A percentile compares a stretch with the other conserved stretches of the same genome.
Evolutionary conservation across 92 coral and sea anemone species (phyloP).

Genomic region (Epizoanthus ramosus): DNA sequence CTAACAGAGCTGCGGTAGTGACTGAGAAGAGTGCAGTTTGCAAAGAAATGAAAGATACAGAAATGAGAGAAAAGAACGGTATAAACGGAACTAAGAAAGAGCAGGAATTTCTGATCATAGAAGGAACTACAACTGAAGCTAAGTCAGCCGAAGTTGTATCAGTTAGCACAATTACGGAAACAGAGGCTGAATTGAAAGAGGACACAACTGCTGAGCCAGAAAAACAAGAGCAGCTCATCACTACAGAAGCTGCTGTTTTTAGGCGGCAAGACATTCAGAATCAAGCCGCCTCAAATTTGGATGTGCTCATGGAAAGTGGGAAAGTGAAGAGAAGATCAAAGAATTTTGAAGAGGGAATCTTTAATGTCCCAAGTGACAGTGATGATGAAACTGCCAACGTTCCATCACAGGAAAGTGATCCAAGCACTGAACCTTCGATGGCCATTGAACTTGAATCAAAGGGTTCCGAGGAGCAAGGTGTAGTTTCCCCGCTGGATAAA

Average conservation of each 20-base stretch:
- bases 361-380: conserved; percentile 57
- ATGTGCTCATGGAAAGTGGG: conserved; percentile 71
- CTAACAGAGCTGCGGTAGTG: neutral
- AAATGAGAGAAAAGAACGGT: conserved; percentile 4
- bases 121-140: neutral
- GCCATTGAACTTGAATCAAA: conserved; percentile 35
- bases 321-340: conserved; percentile 79
- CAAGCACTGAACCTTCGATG: neutral
- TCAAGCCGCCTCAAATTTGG: conserved; percentile 21
- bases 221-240: neutral
- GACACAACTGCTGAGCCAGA: conserved; percentile 43
- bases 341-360: conserved; percentile 81
- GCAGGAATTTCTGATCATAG: neutral
- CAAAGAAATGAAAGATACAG: neutral
- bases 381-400: conserved; percentile 50
- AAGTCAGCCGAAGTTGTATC: conserved; percentile 7
- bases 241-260: conserved; percentile 9
- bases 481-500: neutral
- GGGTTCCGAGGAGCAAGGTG: conserved; percentile 15
- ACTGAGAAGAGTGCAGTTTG: neutral
- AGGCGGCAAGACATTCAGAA: conserved; percentile 12
- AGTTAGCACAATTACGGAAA: neutral
- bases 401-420: conserved; percentile 21
- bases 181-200: conserved; percentile 25
- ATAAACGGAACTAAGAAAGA: neutral